Percentiles rank a stretch among this genome's conserved stretches.
These are phyloP conservation scores for Ptyas mucosa DNA, from an alignment of 2,113 vertebrate species.

Conservation along the genomic window DNA sequence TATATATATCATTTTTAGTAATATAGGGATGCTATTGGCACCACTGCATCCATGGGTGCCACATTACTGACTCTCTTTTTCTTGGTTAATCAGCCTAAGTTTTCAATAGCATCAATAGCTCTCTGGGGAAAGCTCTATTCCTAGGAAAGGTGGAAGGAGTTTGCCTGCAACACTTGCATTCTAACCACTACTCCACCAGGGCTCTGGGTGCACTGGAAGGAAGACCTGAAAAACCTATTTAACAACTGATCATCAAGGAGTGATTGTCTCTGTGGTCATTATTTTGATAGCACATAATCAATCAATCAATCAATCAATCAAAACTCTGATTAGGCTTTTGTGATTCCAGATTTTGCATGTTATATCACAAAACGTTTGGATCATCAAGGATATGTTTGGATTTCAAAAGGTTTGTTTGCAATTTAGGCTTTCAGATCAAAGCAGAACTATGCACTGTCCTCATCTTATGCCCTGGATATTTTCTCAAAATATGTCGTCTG, in stretches of 20 bases:
- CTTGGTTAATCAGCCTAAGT: not conserved
- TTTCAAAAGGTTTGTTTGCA: not conserved
- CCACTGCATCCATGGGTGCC: not conserved
- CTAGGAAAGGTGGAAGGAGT: not conserved
- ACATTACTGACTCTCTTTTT: not conserved
- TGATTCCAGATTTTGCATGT: not conserved
- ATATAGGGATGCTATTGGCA: not conserved
- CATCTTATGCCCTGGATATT: not conserved
- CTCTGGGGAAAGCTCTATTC: not conserved
- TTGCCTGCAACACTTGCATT: not conserved
- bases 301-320: not conserved
- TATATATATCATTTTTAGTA: not conserved
- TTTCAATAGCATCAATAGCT: not conserved
- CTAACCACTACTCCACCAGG: too few relatives aligned
- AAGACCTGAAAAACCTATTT: not conserved
- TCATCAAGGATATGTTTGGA: not conserved
- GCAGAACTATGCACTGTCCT: not conserved
- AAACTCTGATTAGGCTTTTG: not conserved
- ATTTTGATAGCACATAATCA: not conserved
- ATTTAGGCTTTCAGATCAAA: not conserved
- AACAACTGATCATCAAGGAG: not conserved
- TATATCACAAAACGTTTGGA: not conserved
- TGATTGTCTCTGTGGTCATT: not conserved
- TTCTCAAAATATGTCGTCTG: not conserved
- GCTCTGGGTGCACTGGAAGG: not conserved